Conservation (phyloP, 1,140 invertebrate species). For the Drosophila lowei region DNA sequence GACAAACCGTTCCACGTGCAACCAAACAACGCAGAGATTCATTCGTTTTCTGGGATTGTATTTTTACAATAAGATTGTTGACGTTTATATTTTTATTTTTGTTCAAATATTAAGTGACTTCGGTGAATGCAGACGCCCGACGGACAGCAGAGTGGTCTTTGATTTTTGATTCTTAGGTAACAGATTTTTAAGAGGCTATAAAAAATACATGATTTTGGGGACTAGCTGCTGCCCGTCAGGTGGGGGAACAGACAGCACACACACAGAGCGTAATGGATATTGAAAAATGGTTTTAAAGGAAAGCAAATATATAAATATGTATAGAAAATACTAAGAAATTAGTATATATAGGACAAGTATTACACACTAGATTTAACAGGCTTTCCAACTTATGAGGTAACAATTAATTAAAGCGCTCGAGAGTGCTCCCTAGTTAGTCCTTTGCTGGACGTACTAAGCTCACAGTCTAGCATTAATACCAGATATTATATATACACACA, state of each 20-base stretch:
- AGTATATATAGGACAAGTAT: conserved; percentile 42
- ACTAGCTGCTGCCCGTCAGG: conserved; percentile 9
- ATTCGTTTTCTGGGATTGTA: background rate
- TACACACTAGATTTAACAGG: conserved; percentile 67
- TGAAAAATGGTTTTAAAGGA: conserved; percentile 28
- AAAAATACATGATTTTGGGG: conserved; percentile 39
- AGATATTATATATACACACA: conserved; percentile 29
- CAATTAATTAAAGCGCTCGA: conserved; percentile 61
- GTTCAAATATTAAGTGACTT: conserved; percentile 12
- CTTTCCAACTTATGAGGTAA: conserved; percentile 62
- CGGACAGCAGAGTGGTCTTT: background rate
- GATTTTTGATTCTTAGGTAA: conserved; percentile 32
- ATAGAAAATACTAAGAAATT: conserved; percentile 55
- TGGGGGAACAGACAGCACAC: conserved; percentile 11
- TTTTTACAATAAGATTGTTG: background rate
- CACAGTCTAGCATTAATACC: conserved; percentile 42
- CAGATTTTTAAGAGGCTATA: conserved; percentile 57
- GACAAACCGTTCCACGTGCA: background rate
- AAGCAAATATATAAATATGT: conserved; percentile 47
- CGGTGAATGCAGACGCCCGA: conserved; percentile 3
- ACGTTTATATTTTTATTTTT: conserved; percentile 6
- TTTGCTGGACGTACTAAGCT: conserved; percentile 18
- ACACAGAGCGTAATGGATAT: background rate
- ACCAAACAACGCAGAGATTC: background rate
- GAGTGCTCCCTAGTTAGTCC: conserved; percentile 29